Conservation (phyloP, 2,113 vertebrate genomes). For the Ploceus nigricollis region DNA sequence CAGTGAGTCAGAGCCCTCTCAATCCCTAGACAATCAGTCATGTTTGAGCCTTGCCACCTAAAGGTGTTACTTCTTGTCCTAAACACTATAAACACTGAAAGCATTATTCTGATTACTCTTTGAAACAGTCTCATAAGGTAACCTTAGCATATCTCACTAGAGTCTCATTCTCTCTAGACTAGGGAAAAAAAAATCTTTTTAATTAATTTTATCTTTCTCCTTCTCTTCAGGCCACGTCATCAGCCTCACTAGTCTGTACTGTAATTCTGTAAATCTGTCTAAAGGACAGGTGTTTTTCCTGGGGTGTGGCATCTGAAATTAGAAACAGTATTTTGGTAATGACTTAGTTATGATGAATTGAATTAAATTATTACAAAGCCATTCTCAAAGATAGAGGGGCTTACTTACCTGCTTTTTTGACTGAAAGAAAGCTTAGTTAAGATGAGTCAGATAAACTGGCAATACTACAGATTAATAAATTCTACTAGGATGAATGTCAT, state of each 20-base stretch:
- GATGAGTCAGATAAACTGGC: slow-evolving; percentile 1
- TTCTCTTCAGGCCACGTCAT: background rate
- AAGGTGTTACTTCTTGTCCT: background rate
- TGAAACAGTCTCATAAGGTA: background rate
- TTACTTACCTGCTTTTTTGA: background rate
- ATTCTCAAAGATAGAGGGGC: background rate
- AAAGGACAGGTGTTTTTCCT: background rate
- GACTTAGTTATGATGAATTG: background rate
- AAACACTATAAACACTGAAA: background rate
- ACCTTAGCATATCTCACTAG: background rate
- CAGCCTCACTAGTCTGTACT: background rate
- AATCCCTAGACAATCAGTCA: background rate
- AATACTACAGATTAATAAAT: background rate
- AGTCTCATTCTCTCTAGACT: background rate
- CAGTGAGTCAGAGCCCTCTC: background rate
- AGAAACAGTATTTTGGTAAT: background rate
- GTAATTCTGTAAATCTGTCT: background rate
- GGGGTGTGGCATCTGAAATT: background rate
- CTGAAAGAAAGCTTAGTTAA: background rate
- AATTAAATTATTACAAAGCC: background rate
- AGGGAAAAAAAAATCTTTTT: background rate
- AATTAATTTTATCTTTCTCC: background rate
- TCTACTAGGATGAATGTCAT: background rate
- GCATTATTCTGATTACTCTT: background rate
- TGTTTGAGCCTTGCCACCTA: background rate